A percentile compares a stretch with the other conserved stretches of the same genome.
These are phyloP conservation scores for Clitarchus hookeri DNA, from an alignment of 2,888 invertebrate species.

Conservation along the genomic window DNA sequence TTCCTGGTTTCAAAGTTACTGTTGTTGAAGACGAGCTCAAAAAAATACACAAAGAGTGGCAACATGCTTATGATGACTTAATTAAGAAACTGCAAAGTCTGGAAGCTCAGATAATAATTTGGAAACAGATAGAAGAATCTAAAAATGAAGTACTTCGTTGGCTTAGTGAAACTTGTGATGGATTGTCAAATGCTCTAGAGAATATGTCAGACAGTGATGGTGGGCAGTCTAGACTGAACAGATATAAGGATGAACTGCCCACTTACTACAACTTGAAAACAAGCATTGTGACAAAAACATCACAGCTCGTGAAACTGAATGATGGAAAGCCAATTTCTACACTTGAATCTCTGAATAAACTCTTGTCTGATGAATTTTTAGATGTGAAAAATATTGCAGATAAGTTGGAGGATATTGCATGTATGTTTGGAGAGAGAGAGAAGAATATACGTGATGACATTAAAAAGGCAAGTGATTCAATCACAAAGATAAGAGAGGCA, in stretches of 20 bases:
- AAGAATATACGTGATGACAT: constrained; percentile 71
- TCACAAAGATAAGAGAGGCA: constrained; percentile 76
- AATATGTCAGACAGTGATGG: constrained; percentile 80
- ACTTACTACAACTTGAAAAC: constrained; percentile 75
- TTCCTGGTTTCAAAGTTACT: constrained; percentile 67
- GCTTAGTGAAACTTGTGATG: constrained; percentile 80
- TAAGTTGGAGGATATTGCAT: constrained; percentile 73
- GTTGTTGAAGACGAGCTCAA: constrained; percentile 52
- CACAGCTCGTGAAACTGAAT: constrained; percentile 77
- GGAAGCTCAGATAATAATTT: constrained; percentile 88
- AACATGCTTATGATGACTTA: constrained; percentile 70
- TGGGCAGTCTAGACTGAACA: constrained; percentile 75
- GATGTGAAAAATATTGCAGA: constrained; percentile 74
- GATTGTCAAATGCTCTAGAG: constrained; percentile 74
- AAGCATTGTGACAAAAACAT: constrained; percentile 77
- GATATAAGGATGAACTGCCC: constrained; percentile 85
- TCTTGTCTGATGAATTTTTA: constrained; percentile 76
- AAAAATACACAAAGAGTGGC: constrained; percentile 71
- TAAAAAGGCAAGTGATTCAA: constrained; percentile 69
- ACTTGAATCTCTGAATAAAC: constrained; percentile 66
- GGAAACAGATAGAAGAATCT: constrained; percentile 88
- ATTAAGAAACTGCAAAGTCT: constrained; percentile 76
- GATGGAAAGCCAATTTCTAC: constrained; percentile 72
- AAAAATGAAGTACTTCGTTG: constrained; percentile 83
- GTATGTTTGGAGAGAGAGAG: constrained; percentile 75